Base-by-base conservation (phyloP, 1,140 invertebrate species). In the Bombyx mandarina region DNA sequence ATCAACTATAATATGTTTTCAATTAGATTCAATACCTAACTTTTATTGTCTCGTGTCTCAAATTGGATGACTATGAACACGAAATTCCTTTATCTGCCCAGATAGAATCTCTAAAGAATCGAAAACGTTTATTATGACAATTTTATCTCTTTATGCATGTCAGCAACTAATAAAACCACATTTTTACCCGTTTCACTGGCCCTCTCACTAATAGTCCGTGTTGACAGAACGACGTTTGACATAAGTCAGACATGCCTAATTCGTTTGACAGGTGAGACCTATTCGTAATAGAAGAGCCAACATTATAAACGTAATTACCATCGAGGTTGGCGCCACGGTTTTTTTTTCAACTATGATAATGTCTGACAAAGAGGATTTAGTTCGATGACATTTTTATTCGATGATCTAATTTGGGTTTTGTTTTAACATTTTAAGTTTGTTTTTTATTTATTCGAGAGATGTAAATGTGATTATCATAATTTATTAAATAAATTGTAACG, bases 251-350 rank as follows among this genome's bases (percentile, higher is more conserved):
- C 26, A 35, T 35, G 62, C 63, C 66, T 69, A 68, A 73, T 74
- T 69, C 67, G 58, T 69, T 65, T 62, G 67, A 71, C 72, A 70
- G 65, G 45, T 65, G 60, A 60, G 65, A 65, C 63, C 63, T 46
- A 58, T 54, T 58, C 57, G 51, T 70, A 64, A 69, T 63, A 56
- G 67, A 54, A 35, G 26, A 35, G 26, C 59, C 54, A 58, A 57
- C 65, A 47, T 57, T 60, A 53, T 57, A 55, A 62, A 45, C 48
- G 61, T 58, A 35, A 35, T 35, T 35, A 35, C 26, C 26, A 35
- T 35, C 64, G 62, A 54, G 51, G 64, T 57, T 62, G 66, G 58
- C 57, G 58, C 57, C 60, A 61, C n/a, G 22, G 52, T 44, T 47
- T 63, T 45, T 57, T 63, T 58, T 58, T 53, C 4, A 35, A 35